Percentiles rank a stretch among this genome's conserved stretches.
phyloP scores from a whole-genome alignment of 2,888 invertebrate species.

The Eledona agricola region DNA sequence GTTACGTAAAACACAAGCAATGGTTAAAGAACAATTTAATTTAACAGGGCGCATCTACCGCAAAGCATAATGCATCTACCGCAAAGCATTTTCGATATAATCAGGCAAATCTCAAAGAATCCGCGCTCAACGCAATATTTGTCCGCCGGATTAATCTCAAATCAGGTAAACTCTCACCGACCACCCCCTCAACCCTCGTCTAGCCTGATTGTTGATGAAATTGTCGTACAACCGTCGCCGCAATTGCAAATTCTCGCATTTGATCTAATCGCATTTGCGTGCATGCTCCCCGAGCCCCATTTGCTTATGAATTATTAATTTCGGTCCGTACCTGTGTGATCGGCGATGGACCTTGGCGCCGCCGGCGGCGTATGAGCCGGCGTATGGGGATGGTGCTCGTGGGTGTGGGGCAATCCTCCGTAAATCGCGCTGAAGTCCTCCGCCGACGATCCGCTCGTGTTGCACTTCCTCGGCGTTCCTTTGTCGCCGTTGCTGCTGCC shows the following conservation, averaged over 20 bases:
- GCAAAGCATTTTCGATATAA: too few relatives aligned
- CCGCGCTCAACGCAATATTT: too few relatives aligned
- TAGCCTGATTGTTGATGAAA: conserved; percentile 19
- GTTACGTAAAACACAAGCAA: too few relatives aligned
- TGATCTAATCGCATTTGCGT: conserved; percentile 19
- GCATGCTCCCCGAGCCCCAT: conserved; percentile 23
- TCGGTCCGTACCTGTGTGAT: conserved; percentile 60
- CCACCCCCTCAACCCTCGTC: too few relatives aligned
- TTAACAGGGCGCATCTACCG: too few relatives aligned
- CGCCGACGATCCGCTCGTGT: conserved; percentile 81
- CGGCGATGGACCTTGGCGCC: conserved; percentile 59
- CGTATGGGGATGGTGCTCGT: conserved; percentile 67
- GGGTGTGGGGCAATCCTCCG: conserved; percentile 66
- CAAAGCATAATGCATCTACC: too few relatives aligned
- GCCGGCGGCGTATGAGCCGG: conserved; percentile 77
- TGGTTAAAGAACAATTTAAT: too few relatives aligned
- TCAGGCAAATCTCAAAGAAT: too few relatives aligned
- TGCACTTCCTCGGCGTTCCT: conserved; percentile 72
- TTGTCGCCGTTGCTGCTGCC: conserved; percentile 62
- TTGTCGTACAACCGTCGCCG: not conserved
- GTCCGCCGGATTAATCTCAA: too few relatives aligned
- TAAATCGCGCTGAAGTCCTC: conserved; percentile 91
- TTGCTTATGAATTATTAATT: conserved; percentile 44
- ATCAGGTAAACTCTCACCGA: too few relatives aligned
- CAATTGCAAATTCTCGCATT: conserved; percentile 14